Percentiles rank a stretch among this genome's conserved stretches.
Conservation (phyloP, 1,140 invertebrate species). For the Drosophila oshimai region DNA sequence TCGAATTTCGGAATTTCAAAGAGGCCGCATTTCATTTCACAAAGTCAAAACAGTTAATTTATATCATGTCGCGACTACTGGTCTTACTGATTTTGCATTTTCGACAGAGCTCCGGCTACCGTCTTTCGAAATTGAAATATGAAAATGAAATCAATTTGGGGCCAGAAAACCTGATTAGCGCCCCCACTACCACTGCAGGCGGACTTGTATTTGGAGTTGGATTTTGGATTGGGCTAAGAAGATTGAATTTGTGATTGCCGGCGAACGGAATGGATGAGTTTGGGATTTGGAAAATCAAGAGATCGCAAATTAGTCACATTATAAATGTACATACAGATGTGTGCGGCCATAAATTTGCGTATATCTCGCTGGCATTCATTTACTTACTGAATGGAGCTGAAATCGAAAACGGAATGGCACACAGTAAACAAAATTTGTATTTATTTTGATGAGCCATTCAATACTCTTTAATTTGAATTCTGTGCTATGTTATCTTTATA, state of each 20-base stretch:
- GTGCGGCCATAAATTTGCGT: slow-evolving; percentile 63
- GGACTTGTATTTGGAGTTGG: slow-evolving; percentile 14
- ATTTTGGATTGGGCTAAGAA: slow-evolving; percentile 18
- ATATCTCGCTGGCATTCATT: slow-evolving; percentile 46
- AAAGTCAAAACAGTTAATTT: slow-evolving; percentile 83
- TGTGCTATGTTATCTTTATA: too few species aligned
- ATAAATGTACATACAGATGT: slow-evolving; percentile 65
- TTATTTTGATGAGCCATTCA: too few species aligned
- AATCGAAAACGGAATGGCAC: slow-evolving; percentile 32
- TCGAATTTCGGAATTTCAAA: slow-evolving; percentile 72
- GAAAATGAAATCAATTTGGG: slow-evolving; percentile 80
- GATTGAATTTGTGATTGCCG: slow-evolving; percentile 16
- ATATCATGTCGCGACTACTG: slow-evolving; percentile 83
- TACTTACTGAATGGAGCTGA: slow-evolving; percentile 57
- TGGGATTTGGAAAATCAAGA: slow-evolving; percentile 34
- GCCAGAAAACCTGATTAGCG: slow-evolving; percentile 70
- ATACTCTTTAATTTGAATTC: too few species aligned
- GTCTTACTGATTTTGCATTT: slow-evolving; percentile 83
- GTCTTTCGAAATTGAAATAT: slow-evolving; percentile 78
- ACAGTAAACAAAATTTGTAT: not conserved
- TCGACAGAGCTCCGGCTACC: slow-evolving; percentile 48
- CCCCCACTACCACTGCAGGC: slow-evolving; percentile 46
- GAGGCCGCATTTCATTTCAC: slow-evolving; percentile 79
- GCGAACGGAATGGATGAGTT: slow-evolving; percentile 6
- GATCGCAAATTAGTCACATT: slow-evolving; percentile 72